These are phyloP conservation scores for Cheilosia pagana DNA, from an alignment of 2,888 invertebrate genomes.

Conservation along the genomic window DNA sequence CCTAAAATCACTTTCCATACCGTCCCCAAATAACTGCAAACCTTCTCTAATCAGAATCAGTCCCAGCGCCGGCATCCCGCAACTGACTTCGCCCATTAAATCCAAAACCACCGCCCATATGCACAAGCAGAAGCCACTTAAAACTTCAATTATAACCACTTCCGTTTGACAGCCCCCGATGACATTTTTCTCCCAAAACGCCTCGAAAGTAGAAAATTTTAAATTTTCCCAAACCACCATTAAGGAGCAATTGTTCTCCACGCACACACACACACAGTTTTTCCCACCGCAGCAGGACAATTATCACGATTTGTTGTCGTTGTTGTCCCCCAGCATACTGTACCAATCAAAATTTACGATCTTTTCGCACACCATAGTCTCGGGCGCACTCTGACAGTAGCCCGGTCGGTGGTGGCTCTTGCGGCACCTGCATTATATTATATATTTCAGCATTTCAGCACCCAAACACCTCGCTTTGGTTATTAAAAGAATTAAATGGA, in stretches of 20 bases:
- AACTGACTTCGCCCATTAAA: not conserved
- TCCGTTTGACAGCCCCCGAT: constrained; percentile 13
- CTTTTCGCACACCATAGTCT: constrained; percentile 42
- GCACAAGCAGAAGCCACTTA: not conserved
- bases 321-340: constrained; percentile 53
- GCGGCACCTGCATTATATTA: constrained; percentile 66
- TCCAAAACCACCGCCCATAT: not conserved
- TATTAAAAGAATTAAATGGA: constrained; percentile 72
- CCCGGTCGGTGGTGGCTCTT: constrained; percentile 7
- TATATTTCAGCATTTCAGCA: constrained; percentile 51
- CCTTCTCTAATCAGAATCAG: no score
- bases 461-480: constrained; percentile 70
- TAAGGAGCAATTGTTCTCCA: not conserved
- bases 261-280: not conserved
- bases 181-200: constrained; percentile 8
- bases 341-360: constrained; percentile 65
- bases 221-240: constrained; percentile 48
- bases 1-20: no score
- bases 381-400: constrained; percentile 25
- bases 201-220: not conserved
- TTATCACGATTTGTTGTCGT: constrained; percentile 44
- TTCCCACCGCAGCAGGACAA: constrained; percentile 45
- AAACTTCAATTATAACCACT: constrained; percentile 33
- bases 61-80: no score
- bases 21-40: no score